These are phyloP conservation scores for Drosophila equinoxialis DNA, from an alignment of 1,140 invertebrate species.

Conservation along the genomic window DNA sequence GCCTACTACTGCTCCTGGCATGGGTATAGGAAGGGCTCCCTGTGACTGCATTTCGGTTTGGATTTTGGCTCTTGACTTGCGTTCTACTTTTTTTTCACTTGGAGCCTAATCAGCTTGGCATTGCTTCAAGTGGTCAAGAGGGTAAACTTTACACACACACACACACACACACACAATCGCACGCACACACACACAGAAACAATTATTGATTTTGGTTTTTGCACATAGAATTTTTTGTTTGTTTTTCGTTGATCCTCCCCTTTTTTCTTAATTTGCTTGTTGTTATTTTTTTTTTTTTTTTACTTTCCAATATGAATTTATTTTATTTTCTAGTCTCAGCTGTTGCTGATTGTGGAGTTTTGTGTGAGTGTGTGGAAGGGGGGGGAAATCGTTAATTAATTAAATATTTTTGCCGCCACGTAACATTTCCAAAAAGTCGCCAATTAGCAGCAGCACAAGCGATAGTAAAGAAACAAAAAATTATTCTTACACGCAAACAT, in stretches of 20 bases:
- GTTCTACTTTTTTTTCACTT: slow-evolving; percentile 20
- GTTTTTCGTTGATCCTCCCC: slow-evolving; percentile 9
- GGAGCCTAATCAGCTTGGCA: slow-evolving; percentile 59
- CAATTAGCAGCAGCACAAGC: slow-evolving; percentile 53
- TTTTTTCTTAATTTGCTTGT: background rate
- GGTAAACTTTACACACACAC: slow-evolving; percentile 17
- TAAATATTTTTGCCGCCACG: slow-evolving; percentile 36
- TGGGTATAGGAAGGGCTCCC: slow-evolving; percentile 26
- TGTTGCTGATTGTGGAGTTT: slow-evolving; percentile 9
- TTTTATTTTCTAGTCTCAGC: slow-evolving; percentile 4
- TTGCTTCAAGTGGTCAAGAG: slow-evolving; percentile 57
- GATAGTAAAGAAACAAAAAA: slow-evolving; percentile 36
- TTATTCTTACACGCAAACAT: slow-evolving; percentile 19
- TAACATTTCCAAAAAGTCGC: slow-evolving; percentile 32
- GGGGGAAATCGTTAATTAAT: slow-evolving; percentile 17
- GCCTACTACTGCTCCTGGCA: background rate
- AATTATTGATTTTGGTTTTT: slow-evolving; percentile 73
- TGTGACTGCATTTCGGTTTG: slow-evolving; percentile 38
- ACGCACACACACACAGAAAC: slow-evolving; percentile 48
- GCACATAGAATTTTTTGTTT: slow-evolving; percentile 45
- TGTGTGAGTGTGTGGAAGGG: background rate
- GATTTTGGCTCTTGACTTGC: slow-evolving; percentile 8
- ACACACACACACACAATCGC: slow-evolving; percentile 18
- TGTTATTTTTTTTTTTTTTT: background rate
- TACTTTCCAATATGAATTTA: slow-evolving; percentile 21